Evolutionary conservation across 2,797 vertebrate genomes (phyloP).

Genomic region (Vultur gryphus): DNA sequence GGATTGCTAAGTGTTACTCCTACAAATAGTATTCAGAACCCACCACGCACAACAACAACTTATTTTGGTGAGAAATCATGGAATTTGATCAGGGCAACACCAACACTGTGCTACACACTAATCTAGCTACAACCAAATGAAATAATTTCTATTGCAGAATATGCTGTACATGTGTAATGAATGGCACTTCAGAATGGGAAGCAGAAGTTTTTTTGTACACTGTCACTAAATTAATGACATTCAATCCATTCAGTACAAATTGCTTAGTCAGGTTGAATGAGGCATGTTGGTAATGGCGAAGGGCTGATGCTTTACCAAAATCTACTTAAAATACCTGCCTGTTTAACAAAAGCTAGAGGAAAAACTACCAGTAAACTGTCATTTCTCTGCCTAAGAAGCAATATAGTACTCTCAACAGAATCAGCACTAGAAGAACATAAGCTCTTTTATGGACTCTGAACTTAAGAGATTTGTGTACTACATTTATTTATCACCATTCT

Average conservation of each 20-base stretch:
- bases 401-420: neutral
- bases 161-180: neutral
- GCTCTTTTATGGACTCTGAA: neutral
- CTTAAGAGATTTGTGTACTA: neutral
- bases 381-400: too few species aligned
- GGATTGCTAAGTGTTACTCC: neutral
- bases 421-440: neutral
- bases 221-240: neutral
- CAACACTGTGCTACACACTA: neutral
- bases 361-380: neutral
- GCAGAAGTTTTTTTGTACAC: neutral
- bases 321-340: neutral
- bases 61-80: neutral
- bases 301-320: neutral
- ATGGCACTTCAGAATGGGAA: neutral
- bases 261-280: neutral
- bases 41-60: neutral
- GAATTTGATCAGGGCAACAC: neutral
- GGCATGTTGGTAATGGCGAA: neutral
- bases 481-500: neutral
- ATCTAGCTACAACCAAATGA: neutral
- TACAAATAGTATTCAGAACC: neutral
- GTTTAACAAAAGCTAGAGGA: neutral
- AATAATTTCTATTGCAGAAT: neutral
- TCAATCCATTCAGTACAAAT: neutral